These are phyloP conservation scores for Globodera rostochiensis DNA, from an alignment of 1,140 invertebrate species.

Conservation along the genomic window DNA sequence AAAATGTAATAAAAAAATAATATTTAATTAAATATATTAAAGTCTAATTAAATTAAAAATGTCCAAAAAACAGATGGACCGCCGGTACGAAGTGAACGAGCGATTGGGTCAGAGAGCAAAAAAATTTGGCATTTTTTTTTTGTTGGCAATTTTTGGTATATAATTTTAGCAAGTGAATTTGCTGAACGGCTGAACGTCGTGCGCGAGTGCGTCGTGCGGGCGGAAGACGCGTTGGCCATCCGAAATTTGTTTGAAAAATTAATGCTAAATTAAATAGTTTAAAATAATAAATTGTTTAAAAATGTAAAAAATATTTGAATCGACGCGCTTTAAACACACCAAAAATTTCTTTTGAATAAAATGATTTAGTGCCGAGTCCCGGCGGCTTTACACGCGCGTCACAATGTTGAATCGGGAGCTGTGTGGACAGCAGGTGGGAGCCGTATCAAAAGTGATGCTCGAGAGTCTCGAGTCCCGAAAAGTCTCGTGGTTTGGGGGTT, in stretches of 20 bases:
- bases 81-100: slow-evolving; percentile 47
- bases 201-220: slow-evolving; percentile 50
- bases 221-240: slow-evolving; percentile 44
- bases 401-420: slow-evolving; percentile 49
- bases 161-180: slow-evolving; percentile 35
- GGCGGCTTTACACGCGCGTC: slow-evolving; percentile 48
- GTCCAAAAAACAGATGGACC: slow-evolving; percentile 45
- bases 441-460: neutral
- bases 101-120: neutral
- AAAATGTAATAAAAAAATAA: slow-evolving; percentile 26
- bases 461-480: neutral
- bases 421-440: slow-evolving; percentile 34
- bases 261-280: no score
- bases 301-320: no score
- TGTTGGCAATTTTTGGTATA: no score
- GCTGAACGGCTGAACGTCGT: slow-evolving; percentile 52
- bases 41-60: slow-evolving; percentile 15
- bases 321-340: neutral
- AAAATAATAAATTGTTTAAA: no score
- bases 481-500: no score
- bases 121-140: no score
- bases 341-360: neutral
- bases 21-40: neutral
- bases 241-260: slow-evolving; percentile 30
- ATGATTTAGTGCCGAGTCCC: slow-evolving; percentile 31